Conservation (phyloP, 1,140 invertebrate species). For the Leguminivora glycinivorella region DNA sequence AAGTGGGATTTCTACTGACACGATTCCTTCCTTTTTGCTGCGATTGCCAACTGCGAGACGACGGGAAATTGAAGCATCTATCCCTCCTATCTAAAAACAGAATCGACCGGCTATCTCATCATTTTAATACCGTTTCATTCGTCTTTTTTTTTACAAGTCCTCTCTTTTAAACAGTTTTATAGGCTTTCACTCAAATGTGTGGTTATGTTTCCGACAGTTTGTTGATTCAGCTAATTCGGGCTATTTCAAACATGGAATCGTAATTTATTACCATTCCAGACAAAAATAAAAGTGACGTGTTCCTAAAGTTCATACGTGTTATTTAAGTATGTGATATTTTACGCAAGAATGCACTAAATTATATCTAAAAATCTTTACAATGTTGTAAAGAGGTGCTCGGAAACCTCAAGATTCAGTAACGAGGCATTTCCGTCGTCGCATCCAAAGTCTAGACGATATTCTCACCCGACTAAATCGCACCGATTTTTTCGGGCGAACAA, state of each 20-base stretch:
- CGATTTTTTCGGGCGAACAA: neutral
- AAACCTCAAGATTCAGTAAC: neutral
- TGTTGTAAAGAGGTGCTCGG: neutral
- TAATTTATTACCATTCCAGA: neutral
- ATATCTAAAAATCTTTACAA: neutral
- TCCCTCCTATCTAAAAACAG: slow-evolving; percentile 35
- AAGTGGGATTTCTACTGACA: slow-evolving; percentile 44
- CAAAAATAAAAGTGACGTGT: neutral
- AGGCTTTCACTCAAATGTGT: slow-evolving; percentile 9
- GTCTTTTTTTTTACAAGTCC: neutral
- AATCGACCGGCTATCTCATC: slow-evolving; percentile 36
- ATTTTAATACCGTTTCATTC: slow-evolving; percentile 13
- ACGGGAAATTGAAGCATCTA: slow-evolving; percentile 45
- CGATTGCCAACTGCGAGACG: slow-evolving; percentile 34
- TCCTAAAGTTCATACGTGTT: neutral
- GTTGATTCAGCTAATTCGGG: slow-evolving; percentile 15
- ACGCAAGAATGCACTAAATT: neutral
- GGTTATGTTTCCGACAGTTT: slow-evolving; percentile 24
- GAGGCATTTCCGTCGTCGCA: neutral
- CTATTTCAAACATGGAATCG: neutral
- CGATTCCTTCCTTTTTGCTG: slow-evolving; percentile 41
- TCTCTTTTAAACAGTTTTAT: slow-evolving; percentile 20
- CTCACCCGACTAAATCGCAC: neutral
- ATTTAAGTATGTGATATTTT: neutral
- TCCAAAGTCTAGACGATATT: neutral